Evolutionary conservation across 1,140 invertebrate genomes (phyloP).

Genomic region (Bombyx mandarina): DNA sequence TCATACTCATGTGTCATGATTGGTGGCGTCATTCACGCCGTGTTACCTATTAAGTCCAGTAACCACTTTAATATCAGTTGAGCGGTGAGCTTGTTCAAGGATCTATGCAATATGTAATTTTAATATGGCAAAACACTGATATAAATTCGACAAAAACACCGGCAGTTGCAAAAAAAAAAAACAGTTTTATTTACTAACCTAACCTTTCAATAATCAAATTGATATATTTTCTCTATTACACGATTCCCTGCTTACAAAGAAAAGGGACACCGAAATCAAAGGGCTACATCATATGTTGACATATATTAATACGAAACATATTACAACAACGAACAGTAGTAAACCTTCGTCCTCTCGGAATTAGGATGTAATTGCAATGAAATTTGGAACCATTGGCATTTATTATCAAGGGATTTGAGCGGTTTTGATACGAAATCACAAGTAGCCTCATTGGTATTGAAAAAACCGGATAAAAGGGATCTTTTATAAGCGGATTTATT

Average conservation of each 20-base stretch:
- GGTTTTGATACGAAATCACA: slow-evolving; percentile 47
- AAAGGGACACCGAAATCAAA: slow-evolving; percentile 58
- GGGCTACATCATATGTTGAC: slow-evolving; percentile 59
- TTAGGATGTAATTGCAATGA: neutral
- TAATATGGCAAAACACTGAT: too few relatives aligned
- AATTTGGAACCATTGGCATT: slow-evolving; percentile 2
- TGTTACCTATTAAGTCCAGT: too few relatives aligned
- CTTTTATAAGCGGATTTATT: slow-evolving; percentile 35
- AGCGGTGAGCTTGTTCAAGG: too few relatives aligned
- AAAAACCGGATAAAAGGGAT: slow-evolving; percentile 20
- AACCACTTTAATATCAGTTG: too few relatives aligned
- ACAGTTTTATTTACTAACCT: neutral
- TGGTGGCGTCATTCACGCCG: too few relatives aligned
- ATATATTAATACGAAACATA: slow-evolving; percentile 42
- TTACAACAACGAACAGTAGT: neutral
- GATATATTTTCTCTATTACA: too few relatives aligned
- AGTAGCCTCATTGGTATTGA: slow-evolving; percentile 21
- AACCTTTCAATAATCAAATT: neutral
- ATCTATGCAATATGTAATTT: too few relatives aligned
- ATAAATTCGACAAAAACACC: too few relatives aligned
- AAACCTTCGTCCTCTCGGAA: slow-evolving; percentile 2
- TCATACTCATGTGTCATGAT: too few relatives aligned
- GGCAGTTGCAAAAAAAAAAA: too few relatives aligned
- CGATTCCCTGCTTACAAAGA: slow-evolving; percentile 31
- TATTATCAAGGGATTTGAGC: slow-evolving; percentile 51